Conservation (phyloP, 2,113 vertebrate genomes). For the Rhinoptilus africanus region DNA sequence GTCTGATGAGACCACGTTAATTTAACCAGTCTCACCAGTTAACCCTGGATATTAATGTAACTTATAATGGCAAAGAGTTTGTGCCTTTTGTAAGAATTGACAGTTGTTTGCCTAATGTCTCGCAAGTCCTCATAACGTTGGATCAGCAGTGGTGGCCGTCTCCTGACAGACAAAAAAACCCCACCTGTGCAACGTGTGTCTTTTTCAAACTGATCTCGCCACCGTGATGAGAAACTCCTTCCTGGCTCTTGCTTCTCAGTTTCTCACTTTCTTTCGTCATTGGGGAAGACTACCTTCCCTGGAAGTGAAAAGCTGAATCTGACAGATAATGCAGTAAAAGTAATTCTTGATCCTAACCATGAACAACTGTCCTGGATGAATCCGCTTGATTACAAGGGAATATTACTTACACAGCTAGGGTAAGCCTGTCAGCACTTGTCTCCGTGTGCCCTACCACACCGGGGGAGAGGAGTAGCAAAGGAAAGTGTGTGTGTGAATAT, state of each 20-base stretch:
- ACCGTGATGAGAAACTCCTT: neutral
- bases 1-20: neutral
- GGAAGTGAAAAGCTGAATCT: neutral
- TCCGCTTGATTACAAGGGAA: neutral
- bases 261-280: neutral
- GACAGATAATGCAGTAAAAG: neutral
- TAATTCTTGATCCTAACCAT: neutral
- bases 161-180: neutral
- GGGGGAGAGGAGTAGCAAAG: neutral
- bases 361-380: neutral
- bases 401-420: neutral
- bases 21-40: neutral
- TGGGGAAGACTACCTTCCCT: neutral
- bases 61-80: neutral
- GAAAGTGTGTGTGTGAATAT: neutral
- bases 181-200: neutral
- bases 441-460: neutral
- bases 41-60: neutral
- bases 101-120: neutral
- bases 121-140: neutral
- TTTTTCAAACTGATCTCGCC: neutral
- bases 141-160: neutral
- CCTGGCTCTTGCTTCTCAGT: neutral
- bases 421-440: neutral
- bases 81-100: neutral